Evolutionary conservation across 2,797 vertebrate genomes (phyloP).

Genomic region (Cephalopachus bancanus): DNA sequence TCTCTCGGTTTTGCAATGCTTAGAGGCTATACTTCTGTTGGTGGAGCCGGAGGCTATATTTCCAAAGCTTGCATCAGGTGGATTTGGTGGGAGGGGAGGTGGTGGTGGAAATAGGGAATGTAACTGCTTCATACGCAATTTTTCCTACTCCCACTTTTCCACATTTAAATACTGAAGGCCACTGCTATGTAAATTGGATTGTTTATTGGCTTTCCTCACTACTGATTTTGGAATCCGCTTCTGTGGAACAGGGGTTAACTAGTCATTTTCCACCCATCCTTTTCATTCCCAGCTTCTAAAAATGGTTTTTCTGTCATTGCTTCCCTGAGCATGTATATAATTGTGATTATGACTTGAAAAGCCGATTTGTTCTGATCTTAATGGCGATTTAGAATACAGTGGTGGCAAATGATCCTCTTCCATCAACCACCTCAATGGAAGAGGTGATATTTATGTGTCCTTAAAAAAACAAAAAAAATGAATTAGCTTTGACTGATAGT

Average conservation of each 20-base stretch:
- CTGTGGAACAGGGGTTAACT: background rate
- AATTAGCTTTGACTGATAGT: conserved; percentile 12
- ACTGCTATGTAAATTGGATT: background rate
- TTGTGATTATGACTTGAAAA: background rate
- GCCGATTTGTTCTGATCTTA: conserved; percentile 17
- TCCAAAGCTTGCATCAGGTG: background rate
- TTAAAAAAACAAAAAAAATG: background rate
- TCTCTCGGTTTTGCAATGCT: background rate
- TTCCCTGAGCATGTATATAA: conserved; percentile 28
- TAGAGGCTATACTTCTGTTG: background rate
- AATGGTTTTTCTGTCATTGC: conserved; percentile 38
- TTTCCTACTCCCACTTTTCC: background rate
- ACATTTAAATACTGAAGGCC: background rate
- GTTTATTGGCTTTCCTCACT: background rate
- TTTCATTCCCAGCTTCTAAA: background rate
- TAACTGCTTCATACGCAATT: conserved; percentile 1
- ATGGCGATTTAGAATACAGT: background rate
- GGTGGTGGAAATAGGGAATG: background rate
- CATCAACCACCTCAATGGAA: background rate
- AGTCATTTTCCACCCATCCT: background rate
- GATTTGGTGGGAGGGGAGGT: background rate
- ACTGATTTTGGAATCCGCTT: background rate
- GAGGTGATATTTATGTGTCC: background rate
- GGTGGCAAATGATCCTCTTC: background rate
- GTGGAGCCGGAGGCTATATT: background rate